Evolutionary conservation across 1,140 invertebrate species (phyloP).

Genomic region (Fopius arisanus): DNA sequence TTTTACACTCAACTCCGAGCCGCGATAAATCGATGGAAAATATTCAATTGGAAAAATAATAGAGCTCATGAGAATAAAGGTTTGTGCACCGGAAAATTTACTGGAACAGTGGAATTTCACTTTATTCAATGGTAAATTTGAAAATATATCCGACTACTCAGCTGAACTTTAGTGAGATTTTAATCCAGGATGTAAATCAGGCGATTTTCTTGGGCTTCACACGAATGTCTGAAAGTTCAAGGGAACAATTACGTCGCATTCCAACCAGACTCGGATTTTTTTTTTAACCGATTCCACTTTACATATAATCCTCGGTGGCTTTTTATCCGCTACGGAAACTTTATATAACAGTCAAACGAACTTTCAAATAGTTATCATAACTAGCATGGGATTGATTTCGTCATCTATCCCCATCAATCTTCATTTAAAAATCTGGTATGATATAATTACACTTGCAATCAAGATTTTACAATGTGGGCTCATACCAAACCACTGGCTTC

Average conservation of each 20-base stretch:
- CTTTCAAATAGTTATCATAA: not conserved
- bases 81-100: not conserved
- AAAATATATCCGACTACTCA: not conserved
- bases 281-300: not conserved
- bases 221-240: not conserved
- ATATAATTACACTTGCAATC: not conserved
- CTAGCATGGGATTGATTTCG: not conserved
- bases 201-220: not conserved
- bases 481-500: not conserved
- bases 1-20: conserved; percentile 21
- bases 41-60: not conserved
- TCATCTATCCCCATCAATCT: not conserved
- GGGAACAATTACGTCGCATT: not conserved
- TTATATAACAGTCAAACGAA: not conserved
- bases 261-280: not conserved
- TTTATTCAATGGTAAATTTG: not conserved
- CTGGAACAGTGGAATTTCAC: not conserved
- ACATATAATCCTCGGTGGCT: not conserved
- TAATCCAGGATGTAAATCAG: not conserved
- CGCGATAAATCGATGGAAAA: not conserved
- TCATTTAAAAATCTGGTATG: not conserved
- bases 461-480: not conserved
- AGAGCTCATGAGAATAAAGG: not conserved
- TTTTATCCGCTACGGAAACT: not conserved
- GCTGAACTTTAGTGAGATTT: not conserved